Evolutionary conservation across 2,797 vertebrate species (phyloP).

Genomic region (Tiaroga cobitis): DNA sequence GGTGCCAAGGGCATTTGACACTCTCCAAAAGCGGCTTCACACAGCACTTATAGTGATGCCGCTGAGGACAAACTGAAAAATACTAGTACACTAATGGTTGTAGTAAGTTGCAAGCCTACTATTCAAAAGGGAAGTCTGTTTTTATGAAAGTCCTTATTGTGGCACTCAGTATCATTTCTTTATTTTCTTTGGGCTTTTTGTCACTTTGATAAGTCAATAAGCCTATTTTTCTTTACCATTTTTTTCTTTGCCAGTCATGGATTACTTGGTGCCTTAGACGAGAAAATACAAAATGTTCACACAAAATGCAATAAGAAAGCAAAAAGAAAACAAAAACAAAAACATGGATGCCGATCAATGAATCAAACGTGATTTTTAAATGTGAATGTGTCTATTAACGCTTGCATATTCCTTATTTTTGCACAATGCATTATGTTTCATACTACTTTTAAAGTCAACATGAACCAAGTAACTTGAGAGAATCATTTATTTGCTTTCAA

Average conservation of each 20-base stretch:
- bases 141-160: background rate
- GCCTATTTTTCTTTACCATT: background rate
- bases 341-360: background rate
- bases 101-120: background rate
- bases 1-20: conserved; percentile 46
- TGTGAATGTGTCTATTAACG: no score
- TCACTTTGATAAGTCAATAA: background rate
- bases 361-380: background rate
- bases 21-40: conserved; percentile 41
- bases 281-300: no score
- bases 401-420: no score
- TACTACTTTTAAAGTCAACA: no score
- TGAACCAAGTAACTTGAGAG: no score
- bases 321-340: background rate
- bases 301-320: background rate
- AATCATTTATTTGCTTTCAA: no score
- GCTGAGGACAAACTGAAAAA: conserved; percentile 10
- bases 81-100: background rate
- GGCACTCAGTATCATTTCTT: background rate
- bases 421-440: no score
- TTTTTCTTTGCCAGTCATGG: background rate
- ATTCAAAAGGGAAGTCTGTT: conserved; percentile 7
- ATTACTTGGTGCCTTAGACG: background rate
- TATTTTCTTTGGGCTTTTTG: background rate
- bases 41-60: conserved; percentile 23